Conservation (phyloP, 1,140 invertebrate genomes). For the Neodiprion virginianus region DNA sequence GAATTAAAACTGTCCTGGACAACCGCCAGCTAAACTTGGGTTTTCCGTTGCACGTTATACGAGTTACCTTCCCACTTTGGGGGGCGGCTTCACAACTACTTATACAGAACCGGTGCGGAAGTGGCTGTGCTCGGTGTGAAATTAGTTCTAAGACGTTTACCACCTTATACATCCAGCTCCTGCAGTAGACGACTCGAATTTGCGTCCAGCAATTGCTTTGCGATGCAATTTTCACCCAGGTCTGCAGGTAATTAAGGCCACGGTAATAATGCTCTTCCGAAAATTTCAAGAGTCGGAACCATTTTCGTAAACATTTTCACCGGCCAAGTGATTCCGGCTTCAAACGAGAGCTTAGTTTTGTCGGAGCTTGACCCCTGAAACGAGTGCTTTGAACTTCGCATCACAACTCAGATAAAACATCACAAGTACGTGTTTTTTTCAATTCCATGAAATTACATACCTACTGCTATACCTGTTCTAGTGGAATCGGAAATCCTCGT, state of each 20-base stretch:
- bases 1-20: not conserved
- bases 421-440: too few species aligned
- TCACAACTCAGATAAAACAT: too few species aligned
- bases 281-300: too few species aligned
- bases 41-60: not conserved
- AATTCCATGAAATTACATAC: too few species aligned
- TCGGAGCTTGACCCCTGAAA: too few species aligned
- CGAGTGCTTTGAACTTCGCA: too few species aligned
- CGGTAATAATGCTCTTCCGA: not conserved
- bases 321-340: too few species aligned
- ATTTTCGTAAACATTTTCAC: too few species aligned
- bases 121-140: constrained; percentile 19
- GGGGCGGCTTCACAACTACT: not conserved
- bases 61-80: not conserved
- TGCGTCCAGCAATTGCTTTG: too few species aligned
- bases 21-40: not conserved
- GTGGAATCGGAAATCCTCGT: too few species aligned
- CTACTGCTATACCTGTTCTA: too few species aligned
- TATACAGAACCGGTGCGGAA: not conserved
- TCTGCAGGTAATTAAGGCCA: not conserved
- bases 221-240: not conserved
- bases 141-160: constrained; percentile 34
- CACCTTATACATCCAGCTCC: not conserved
- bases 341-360: too few species aligned
- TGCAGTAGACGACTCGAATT: not conserved